A percentile compares a stretch with the other conserved stretches of the same genome.
Conservation (phyloP, 2,797 vertebrate species). For the Gambelia wislizenii region DNA sequence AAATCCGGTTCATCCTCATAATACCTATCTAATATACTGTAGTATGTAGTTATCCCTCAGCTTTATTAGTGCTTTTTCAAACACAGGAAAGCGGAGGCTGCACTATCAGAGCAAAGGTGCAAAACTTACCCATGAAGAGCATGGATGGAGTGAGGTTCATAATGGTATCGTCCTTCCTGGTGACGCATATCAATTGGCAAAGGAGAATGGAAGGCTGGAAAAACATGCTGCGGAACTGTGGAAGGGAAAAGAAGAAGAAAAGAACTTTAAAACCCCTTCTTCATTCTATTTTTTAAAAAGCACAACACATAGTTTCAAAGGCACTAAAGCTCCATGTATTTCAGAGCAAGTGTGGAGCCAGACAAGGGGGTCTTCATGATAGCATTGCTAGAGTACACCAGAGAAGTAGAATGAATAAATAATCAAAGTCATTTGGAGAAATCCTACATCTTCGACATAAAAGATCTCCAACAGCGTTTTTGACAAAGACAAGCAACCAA, state of each 20-base stretch:
- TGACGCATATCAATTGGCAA: slow-evolving; percentile 96
- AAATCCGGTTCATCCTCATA: too few species aligned
- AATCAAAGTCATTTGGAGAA: slow-evolving; percentile 93
- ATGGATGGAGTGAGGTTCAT: slow-evolving; percentile 93
- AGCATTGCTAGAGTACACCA: slow-evolving; percentile 87
- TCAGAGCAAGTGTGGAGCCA: slow-evolving; percentile 83
- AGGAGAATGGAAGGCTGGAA: slow-evolving; percentile 94
- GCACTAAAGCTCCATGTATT: slow-evolving; percentile 85
- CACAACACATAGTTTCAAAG: slow-evolving; percentile 81
- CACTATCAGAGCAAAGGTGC: rapidly evolving
- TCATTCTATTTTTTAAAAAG: slow-evolving; percentile 77
- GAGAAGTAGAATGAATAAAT: slow-evolving; percentile 93
- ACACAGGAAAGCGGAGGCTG: background rate
- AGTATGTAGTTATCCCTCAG: background rate
- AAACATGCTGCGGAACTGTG: slow-evolving; percentile 91
- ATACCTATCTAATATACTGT: too few species aligned
- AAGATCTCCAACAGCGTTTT: slow-evolving; percentile 91
- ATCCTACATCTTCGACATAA: slow-evolving; percentile 93
- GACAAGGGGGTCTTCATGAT: slow-evolving; percentile 80
- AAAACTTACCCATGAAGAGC: slow-evolving; percentile 91
- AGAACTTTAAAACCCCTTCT: slow-evolving; percentile 71
- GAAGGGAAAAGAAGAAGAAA: slow-evolving; percentile 67
- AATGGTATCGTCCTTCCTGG: slow-evolving; percentile 97
- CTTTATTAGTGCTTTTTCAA: background rate
- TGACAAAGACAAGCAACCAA: slow-evolving; percentile 95